Evolutionary conservation across 2,113 vertebrate genomes (phyloP).

Genomic region (Reinhardtius hippoglossoides): DNA sequence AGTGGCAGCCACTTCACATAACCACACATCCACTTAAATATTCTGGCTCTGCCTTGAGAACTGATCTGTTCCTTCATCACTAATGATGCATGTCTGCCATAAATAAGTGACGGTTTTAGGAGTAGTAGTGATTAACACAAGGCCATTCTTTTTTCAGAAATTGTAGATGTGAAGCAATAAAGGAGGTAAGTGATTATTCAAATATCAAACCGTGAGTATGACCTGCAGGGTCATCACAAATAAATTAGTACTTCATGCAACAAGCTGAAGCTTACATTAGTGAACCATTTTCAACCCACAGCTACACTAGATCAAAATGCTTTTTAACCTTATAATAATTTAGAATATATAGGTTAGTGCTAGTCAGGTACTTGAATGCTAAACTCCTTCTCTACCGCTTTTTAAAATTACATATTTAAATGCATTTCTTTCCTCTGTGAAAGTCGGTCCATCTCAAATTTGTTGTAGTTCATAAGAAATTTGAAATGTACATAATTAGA

Average conservation of each 20-base stretch:
- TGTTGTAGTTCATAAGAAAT: not conserved
- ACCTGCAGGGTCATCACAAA: slow-evolving; percentile 5
- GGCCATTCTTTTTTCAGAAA: not conserved
- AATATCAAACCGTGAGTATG: not conserved
- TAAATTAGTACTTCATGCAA: slow-evolving; percentile 47
- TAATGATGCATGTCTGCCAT: not conserved
- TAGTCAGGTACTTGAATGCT: not conserved
- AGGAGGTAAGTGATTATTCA: not conserved
- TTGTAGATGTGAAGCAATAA: not conserved
- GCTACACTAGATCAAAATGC: slow-evolving; percentile 13
- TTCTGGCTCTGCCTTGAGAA: not conserved
- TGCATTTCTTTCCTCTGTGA: not conserved
- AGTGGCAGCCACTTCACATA: not conserved
- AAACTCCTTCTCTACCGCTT: not conserved
- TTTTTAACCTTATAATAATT: not conserved
- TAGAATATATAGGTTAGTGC: slow-evolving; percentile 2
- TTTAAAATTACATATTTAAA: not conserved
- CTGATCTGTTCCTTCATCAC: not conserved
- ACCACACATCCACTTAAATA: not conserved
- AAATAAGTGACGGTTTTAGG: not conserved
- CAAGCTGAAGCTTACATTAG: slow-evolving; percentile 5
- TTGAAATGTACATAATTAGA: not conserved
- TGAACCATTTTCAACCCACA: not conserved
- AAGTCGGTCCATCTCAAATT: not conserved
- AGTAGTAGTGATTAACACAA: not conserved